Evolutionary conservation across 1,140 invertebrate genomes (phyloP).

Genomic region (Sinonovacula constricta): DNA sequence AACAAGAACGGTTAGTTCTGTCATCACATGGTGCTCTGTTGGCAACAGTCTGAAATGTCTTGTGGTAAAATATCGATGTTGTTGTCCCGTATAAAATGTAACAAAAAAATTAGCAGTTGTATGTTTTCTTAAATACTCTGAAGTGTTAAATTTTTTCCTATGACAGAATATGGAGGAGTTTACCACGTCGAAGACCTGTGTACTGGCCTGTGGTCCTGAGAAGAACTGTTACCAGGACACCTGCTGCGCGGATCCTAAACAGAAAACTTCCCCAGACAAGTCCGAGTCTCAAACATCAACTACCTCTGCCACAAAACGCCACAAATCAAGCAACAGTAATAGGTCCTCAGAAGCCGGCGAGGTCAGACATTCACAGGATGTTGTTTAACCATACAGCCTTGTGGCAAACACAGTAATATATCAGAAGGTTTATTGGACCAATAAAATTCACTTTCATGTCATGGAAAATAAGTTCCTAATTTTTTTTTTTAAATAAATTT

Average conservation of each 20-base stretch:
- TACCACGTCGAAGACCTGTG: conserved; percentile 32
- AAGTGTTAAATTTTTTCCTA: conserved; percentile 11
- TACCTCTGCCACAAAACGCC: not conserved
- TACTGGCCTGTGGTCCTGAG: conserved; percentile 74
- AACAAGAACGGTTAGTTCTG: no score
- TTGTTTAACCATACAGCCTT: no score
- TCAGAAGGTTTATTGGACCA: no score
- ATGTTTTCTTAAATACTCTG: not conserved
- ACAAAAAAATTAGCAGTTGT: not conserved
- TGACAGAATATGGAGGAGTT: conserved; percentile 30
- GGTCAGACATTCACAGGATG: no score
- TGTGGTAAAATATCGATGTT: not conserved
- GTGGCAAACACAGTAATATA: no score
- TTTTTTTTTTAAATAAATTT: no score
- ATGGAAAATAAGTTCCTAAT: no score
- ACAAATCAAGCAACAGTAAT: no score
- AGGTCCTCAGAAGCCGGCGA: no score
- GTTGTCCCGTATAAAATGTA: not conserved
- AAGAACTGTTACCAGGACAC: conserved; percentile 68
- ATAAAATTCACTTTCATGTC: no score
- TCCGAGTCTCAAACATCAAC: not conserved
- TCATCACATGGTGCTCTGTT: no score
- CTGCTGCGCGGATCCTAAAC: conserved; percentile 59
- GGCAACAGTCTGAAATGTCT: no score
- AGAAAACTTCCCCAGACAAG: conserved; percentile 8